These are phyloP conservation scores for Hypsibius dujardini DNA, from an alignment of 1,140 invertebrate species.

Conservation along the genomic window DNA sequence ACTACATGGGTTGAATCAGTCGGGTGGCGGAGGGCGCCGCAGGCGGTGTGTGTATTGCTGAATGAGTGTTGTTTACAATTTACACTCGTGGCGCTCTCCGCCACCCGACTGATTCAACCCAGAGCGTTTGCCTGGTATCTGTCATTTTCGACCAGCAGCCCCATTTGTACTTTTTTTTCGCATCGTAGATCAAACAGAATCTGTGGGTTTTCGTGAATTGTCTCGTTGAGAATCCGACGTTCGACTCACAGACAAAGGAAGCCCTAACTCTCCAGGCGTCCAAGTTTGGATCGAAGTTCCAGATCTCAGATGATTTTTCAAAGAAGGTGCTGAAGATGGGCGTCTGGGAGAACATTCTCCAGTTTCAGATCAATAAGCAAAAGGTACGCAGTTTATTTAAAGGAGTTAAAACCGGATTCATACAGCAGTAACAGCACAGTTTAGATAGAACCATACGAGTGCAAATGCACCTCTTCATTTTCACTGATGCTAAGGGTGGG, in stretches of 20 bases:
- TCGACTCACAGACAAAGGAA: constrained; percentile 99
- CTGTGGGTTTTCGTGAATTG: constrained; percentile 97
- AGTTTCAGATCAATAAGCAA: not conserved
- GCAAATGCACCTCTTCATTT: too few species aligned
- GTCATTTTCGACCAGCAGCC: not conserved
- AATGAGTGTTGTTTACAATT: too few species aligned
- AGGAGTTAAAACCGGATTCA: too few species aligned
- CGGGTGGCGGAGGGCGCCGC: too few species aligned
- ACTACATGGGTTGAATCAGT: too few species aligned
- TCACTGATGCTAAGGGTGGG: not conserved
- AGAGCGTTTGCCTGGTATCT: not conserved
- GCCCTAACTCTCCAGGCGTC: constrained; percentile 91
- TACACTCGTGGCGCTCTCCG: too few species aligned
- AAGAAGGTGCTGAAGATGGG: constrained; percentile 61
- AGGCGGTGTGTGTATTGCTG: too few species aligned
- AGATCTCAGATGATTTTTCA: constrained; percentile 75
- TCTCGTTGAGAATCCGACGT: constrained; percentile 95
- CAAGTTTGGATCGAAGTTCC: constrained; percentile 87
- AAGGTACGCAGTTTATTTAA: not conserved
- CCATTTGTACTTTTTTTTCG: constrained; percentile 14
- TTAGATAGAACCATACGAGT: too few species aligned
- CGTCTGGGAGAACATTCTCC: constrained; percentile 54
- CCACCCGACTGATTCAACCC: too few species aligned
- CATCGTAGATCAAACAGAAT: constrained; percentile 75
- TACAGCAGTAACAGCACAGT: too few species aligned